Conservation (phyloP, 2,888 invertebrate species). For the Eledone cirrhosa region DNA sequence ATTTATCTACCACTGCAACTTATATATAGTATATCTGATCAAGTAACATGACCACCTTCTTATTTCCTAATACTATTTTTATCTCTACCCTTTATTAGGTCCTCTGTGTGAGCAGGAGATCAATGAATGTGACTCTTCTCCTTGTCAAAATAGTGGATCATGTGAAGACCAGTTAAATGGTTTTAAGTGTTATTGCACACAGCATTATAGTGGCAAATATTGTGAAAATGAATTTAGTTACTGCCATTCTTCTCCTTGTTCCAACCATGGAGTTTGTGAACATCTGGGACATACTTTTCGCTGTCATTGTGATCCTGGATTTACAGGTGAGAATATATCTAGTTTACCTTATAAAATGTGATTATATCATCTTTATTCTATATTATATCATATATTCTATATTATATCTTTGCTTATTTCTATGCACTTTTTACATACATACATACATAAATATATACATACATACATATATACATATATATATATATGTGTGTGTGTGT, state of each 20-base stretch:
- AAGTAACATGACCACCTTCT: too few species aligned
- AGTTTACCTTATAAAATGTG: neutral
- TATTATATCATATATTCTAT: too few species aligned
- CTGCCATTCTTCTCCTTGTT: neutral
- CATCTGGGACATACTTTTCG: neutral
- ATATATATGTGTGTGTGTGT: neutral
- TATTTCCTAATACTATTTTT: too few species aligned
- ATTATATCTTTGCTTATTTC: too few species aligned
- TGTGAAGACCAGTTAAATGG: conserved; percentile 45
- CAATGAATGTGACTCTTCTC: conserved; percentile 46
- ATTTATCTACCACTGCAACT: too few species aligned
- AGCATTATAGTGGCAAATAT: conserved; percentile 38
- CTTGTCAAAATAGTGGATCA: conserved; percentile 45
- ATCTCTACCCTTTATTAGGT: neutral
- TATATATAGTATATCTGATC: too few species aligned
- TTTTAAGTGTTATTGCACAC: conserved; percentile 45
- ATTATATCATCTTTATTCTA: neutral
- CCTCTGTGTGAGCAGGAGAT: conserved; percentile 41
- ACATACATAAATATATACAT: neutral
- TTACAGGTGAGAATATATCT: conserved; percentile 15
- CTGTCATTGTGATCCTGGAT: conserved; percentile 15
- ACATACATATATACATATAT: neutral
- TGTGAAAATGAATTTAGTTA: neutral
- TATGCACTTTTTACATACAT: neutral
- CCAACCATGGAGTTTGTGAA: neutral